Percentiles rank a stretch among this genome's conserved stretches.
phyloP scores from a whole-genome alignment of 2,113 vertebrate species.

The human region GRCh38 chr13:20636001-20636500 shows the following conservation, averaged over 20 bases:
- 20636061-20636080: background rate
- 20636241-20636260: background rate
- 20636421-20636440: background rate
- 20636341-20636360: background rate
- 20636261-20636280: background rate
- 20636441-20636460: background rate
- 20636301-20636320: background rate
- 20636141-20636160: background rate
- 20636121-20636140: background rate
- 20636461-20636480: background rate
- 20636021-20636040: background rate
- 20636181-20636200: background rate
- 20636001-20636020: background rate
- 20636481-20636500: background rate
- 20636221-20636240: background rate
- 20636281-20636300: background rate
- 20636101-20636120: background rate
- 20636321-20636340: background rate
- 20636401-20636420: background rate
- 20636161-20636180: background rate
- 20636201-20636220: background rate
- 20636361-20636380: background rate
- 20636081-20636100: background rate
- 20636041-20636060: background rate
- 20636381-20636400: background rate